phyloP scores from a whole-genome alignment of 2,113 vertebrate genomes.

The Cinclus mexicanus region DNA sequence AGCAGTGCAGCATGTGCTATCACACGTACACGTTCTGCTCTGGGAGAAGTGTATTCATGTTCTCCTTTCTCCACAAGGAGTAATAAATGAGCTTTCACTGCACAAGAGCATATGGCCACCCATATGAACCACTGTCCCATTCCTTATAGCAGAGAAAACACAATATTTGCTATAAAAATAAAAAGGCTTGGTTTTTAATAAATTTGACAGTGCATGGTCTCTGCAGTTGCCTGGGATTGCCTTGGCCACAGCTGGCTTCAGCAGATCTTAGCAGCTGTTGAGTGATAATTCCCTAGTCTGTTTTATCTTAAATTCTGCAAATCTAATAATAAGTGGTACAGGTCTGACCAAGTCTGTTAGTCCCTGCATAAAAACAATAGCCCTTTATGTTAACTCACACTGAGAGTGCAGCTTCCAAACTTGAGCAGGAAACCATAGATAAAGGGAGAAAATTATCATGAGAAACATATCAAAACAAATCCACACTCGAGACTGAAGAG shows the following conservation, averaged over 20 bases:
- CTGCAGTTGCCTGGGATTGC: not conserved
- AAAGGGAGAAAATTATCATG: not conserved
- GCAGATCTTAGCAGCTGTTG: accelerated
- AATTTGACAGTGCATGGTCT: not conserved
- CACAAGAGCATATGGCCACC: not conserved
- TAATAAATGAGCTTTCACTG: not conserved
- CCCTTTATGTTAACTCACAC: not conserved
- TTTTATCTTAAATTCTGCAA: not conserved
- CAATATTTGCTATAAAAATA: not conserved
- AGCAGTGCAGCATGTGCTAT: not conserved
- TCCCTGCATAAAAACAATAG: not conserved
- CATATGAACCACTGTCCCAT: not conserved
- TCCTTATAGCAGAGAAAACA: not conserved
- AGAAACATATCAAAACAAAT: not conserved
- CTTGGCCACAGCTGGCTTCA: not conserved
- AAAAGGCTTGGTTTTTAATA: not conserved
- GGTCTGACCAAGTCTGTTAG: not conserved
- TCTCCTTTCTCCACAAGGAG: not conserved
- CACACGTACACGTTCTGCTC: not conserved
- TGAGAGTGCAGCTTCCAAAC: not conserved
- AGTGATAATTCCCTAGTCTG: not conserved
- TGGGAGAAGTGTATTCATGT: not conserved
- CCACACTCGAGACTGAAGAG: accelerated
- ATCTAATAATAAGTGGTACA: not conserved
- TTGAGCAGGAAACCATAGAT: not conserved